Evolutionary conservation across 2,888 invertebrate genomes (phyloP), one percentile per base, ranked within the genome.

Genomic region (Agrochola macilenta): DNA sequence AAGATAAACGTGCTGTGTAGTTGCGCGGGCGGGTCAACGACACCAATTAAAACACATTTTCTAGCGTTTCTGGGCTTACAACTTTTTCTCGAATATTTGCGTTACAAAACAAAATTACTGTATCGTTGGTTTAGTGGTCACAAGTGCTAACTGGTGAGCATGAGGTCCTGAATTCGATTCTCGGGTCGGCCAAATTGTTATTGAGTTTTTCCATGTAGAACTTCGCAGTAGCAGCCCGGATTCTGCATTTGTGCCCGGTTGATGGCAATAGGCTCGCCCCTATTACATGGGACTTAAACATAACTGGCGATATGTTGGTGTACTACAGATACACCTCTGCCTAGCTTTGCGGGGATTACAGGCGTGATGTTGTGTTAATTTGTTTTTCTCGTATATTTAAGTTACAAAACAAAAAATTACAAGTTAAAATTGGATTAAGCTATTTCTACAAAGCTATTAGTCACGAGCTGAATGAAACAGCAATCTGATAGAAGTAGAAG

Each of bases 401-500:
- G 58, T 46, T 60, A 61, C 43, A 60, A 57, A 82, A 78, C 2
- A 20, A 74, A 77, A 70, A 74, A 79, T 64, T 79, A 65, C 68
- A 72, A 79, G 26, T 83, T 84, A 85, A 88, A 89, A 87, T 87
- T 85, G 79, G 83, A 89, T 90, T 82, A 88, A 88, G 86, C 84
- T 70, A 81, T 91, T 88, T 88, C 86, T 87, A 84, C 86, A 87
- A 91, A 91, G 89, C 91, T 91, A 90, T 89, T 88, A 89, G 88
- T 90, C 88, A 88, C 81, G 76, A 89, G 85, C 88, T 75, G 84
- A 90, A 92, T 92, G 91, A 90, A 84, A 91, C 89, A 89, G 90
- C 89, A 90, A 91, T 91, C 89, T 72, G 89, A 89, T 93, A 90
- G 88, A 92, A 92, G 91, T 90, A 89, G 89, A 93, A 93, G 90